Base-by-base conservation (phyloP, 2,113 vertebrate genomes). In the Zeus faber region DNA sequence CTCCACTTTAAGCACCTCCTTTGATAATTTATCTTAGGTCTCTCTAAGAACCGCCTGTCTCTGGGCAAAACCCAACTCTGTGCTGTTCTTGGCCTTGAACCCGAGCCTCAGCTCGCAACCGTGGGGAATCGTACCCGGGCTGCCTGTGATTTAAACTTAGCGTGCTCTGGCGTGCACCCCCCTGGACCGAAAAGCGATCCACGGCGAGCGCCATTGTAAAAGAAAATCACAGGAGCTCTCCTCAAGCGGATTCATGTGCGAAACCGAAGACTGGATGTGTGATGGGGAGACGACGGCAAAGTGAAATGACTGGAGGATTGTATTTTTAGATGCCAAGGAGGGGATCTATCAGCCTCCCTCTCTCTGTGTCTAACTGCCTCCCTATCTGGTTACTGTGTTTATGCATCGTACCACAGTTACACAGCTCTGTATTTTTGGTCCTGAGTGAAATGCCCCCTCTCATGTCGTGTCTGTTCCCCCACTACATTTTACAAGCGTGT, bases 321-420 rank as follows among this genome's bases (percentile, higher is more conserved):
- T 83, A 74, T 74, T 72, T 67, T 74, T 85, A 83, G 82, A 79
- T 47, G 48, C 23, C 49, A 53, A 68, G 55, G 67, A 72, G 7
- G 18, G 55, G 65, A 63, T 33, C 68, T 45, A 55, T 49, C 22
- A 40, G 22, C 48, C 58, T 41, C 53, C 5, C 18, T 65, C 70
- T 67, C 54, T 70, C 55, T 62, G 27, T 29, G 27, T 29, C 27
- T 29, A 9, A 45, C 50, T 58, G 29, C 29, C 41, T 53, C 24
- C 21, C 13, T 25, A 14, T 56, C 27, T 54, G 49, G 66, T 71
- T 68, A 57, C 59, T 37, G 24, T 55, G 52, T 58, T 70, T 72
- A 22, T 56, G 8, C 33, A 48, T 41, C 40, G 40, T 31, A 46
- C 11, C 14, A 14, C 13, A 20, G n/a, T 65, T 68, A 49, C 48